These are phyloP conservation scores for Conomelus anceps DNA, from an alignment of 2,888 invertebrate species.

Conservation along the genomic window DNA sequence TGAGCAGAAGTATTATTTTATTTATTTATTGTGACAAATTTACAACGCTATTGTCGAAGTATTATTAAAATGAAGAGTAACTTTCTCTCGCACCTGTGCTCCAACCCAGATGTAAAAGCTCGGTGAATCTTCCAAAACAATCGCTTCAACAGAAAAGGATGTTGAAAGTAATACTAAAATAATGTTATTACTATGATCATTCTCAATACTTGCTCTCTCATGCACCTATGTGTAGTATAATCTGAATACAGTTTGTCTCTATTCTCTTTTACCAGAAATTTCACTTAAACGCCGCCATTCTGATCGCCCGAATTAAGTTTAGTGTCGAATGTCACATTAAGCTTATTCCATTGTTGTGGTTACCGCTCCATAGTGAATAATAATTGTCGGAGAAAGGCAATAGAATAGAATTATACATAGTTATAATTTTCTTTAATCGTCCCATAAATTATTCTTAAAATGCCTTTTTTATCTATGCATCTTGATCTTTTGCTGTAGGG, in stretches of 20 bases:
- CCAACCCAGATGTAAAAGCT: not conserved
- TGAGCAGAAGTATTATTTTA: too few species aligned
- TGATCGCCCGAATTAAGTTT: not conserved
- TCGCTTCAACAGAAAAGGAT: not conserved
- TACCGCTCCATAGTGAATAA: not conserved
- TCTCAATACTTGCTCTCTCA: not conserved
- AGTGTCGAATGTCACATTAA: not conserved
- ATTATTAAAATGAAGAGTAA: not conserved
- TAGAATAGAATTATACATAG: not conserved
- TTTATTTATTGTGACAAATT: too few species aligned
- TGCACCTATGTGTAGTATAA: not conserved
- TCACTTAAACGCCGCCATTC: not conserved
- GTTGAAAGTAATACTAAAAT: not conserved
- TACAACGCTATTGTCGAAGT: not conserved
- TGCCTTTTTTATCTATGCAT: not conserved
- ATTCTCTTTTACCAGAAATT: not conserved
- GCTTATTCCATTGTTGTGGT: not conserved
- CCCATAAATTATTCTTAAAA: not conserved
- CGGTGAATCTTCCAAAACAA: not conserved
- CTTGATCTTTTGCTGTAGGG: not conserved
- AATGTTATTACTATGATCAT: not conserved
- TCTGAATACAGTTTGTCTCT: not conserved
- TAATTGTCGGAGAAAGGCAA: not conserved
- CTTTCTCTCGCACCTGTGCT: not conserved
- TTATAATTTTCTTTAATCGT: not conserved